Conservation (phyloP, 2,888 invertebrate genomes). For the Cinara cedri region DNA sequence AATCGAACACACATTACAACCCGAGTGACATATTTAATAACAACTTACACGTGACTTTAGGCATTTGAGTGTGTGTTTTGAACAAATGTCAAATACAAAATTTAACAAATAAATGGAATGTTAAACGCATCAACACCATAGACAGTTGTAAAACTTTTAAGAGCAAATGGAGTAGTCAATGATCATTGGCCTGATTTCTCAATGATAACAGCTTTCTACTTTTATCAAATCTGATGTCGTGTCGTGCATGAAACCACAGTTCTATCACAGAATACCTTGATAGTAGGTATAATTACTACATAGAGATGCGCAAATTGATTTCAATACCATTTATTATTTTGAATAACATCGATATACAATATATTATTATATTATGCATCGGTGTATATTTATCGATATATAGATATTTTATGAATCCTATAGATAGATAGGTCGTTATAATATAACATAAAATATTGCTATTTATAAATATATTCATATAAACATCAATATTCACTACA, state of each 20-base stretch:
- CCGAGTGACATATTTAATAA: neutral
- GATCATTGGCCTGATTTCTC: conserved; percentile 19
- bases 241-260: neutral
- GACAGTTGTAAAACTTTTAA: neutral
- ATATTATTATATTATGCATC: too few relatives aligned
- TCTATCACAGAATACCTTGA: too few relatives aligned
- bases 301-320: too few relatives aligned
- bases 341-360: too few relatives aligned
- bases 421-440: too few relatives aligned
- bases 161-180: neutral
- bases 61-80: neutral
- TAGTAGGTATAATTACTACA: too few relatives aligned
- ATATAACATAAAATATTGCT: too few relatives aligned
- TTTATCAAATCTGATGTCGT: conserved; percentile 28
- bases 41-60: neutral
- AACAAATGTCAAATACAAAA: neutral
- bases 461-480: too few relatives aligned
- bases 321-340: too few relatives aligned
- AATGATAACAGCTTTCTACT: conserved; percentile 48
- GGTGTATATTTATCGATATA: too few relatives aligned
- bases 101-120: neutral
- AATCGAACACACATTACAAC: neutral
- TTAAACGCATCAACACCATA: neutral
- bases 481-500: too few relatives aligned
- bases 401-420: too few relatives aligned